Evolutionary conservation across 2,113 vertebrate species (phyloP).

Genomic region (Capricornis sumatraensis): DNA sequence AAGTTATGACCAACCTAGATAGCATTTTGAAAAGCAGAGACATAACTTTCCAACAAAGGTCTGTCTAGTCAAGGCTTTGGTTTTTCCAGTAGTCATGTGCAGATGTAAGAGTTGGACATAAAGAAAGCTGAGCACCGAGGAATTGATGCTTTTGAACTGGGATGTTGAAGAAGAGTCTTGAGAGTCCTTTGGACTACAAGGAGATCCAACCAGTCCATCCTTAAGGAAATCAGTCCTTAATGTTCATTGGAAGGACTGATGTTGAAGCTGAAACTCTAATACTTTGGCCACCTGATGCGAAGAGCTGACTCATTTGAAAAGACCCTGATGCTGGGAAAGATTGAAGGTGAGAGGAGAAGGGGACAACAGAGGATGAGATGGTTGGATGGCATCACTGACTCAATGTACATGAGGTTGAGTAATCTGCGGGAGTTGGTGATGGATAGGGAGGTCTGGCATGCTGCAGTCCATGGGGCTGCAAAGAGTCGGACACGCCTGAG

Average conservation of each 20-base stretch:
- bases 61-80: neutral
- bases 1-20: neutral
- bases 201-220: neutral
- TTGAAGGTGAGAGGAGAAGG: neutral
- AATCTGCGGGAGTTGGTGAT: neutral
- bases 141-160: neutral
- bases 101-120: neutral
- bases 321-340: neutral
- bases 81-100: neutral
- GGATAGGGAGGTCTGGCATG: neutral
- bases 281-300: neutral
- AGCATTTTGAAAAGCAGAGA: neutral
- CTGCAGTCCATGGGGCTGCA: neutral
- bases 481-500: neutral
- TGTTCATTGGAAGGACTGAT: neutral
- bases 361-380: neutral
- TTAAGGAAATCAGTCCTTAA: neutral
- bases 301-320: neutral
- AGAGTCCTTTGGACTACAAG: neutral
- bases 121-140: neutral
- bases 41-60: neutral
- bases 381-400: neutral
- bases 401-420: neutral
- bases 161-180: neutral
- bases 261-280: neutral